These are phyloP conservation scores for Sweltsa coloradensis DNA, from an alignment of 1,140 invertebrate genomes.

Conservation along the genomic window DNA sequence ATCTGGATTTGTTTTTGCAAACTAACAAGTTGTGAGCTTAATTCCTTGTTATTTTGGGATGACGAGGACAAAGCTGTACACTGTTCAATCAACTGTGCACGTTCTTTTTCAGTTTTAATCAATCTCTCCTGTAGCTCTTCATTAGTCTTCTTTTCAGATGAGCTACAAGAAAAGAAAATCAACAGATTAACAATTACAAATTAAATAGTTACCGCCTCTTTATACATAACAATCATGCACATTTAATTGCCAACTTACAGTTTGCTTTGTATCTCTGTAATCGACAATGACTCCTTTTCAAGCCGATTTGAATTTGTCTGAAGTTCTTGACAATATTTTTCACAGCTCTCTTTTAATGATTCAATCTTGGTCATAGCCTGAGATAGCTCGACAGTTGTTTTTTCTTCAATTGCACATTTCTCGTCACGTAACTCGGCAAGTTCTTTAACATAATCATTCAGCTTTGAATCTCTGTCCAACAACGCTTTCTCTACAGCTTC, in stretches of 20 bases:
- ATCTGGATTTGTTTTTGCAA: slow-evolving; percentile 4
- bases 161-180: slow-evolving; percentile 2
- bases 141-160: not conserved
- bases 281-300: slow-evolving; percentile 15
- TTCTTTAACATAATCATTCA: not conserved
- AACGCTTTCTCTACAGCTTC: slow-evolving; percentile 29
- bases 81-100: not conserved
- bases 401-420: no score
- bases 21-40: not conserved
- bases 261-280: slow-evolving; percentile 10
- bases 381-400: no score
- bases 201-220: not conserved
- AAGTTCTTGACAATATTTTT: slow-evolving; percentile 16
- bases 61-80: not conserved
- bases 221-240: not conserved
- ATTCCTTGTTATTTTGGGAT: not conserved
- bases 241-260: slow-evolving; percentile 6
- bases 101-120: not conserved
- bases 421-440: slow-evolving; percentile 1
- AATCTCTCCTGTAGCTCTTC: slow-evolving; percentile 5
- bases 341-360: slow-evolving; percentile 15
- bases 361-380: not conserved
- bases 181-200: not conserved
- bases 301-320: slow-evolving; percentile 14
- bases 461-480: slow-evolving; percentile 15